Base-by-base conservation (phyloP, 2,113 vertebrate genomes). In the Axis porcinus region DNA sequence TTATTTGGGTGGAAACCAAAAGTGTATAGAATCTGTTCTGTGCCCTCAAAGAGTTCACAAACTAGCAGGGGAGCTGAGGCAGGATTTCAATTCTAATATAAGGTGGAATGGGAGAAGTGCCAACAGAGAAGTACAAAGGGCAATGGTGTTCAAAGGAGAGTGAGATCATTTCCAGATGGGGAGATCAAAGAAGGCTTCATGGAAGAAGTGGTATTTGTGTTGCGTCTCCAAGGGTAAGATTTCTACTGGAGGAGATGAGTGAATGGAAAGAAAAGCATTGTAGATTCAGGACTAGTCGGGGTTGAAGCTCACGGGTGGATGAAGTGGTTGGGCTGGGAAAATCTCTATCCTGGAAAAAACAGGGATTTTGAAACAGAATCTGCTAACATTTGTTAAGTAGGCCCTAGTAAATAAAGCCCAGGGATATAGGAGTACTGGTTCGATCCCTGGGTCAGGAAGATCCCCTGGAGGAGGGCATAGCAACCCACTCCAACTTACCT, bases 121-220 rank as follows among this genome's bases (percentile, higher is more conserved):
- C 97, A 97, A 95, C 85, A 94, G 97, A 96, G 94, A 94, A 97
- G 95, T 97, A 98, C 97, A 98, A 98, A 98, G 97, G 97, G 93
- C 89, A 97, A 33, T 96, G 96, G 94, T 97, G 96, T 98, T 98
- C 98, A 98, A 98, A 98, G 96, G 93, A 92, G 64, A 94, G 45
- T 91, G 55, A n/a, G 86, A 98, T 98, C 93, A 98, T 95, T 98
- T 98, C 98, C 97, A 98, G 98, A 98, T 98, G 98, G 94, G 83
- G 86, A 98, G 97, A 98, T 98, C 97, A 98, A 98, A 98, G 98
- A 98, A 98, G 98, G 91, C 98, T 98, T 98, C 98, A 36, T 98
- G 98, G 97, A 98, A 98, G 98, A 98, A 98, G 98, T 94, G 97
- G 97, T 97, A 97, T 97, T 97, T 96, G 95, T 97, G 50, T 70